These are phyloP conservation scores for Pristionchus maxplancki DNA, from an alignment of 2,888 invertebrate genomes.

Conservation along the genomic window DNA sequence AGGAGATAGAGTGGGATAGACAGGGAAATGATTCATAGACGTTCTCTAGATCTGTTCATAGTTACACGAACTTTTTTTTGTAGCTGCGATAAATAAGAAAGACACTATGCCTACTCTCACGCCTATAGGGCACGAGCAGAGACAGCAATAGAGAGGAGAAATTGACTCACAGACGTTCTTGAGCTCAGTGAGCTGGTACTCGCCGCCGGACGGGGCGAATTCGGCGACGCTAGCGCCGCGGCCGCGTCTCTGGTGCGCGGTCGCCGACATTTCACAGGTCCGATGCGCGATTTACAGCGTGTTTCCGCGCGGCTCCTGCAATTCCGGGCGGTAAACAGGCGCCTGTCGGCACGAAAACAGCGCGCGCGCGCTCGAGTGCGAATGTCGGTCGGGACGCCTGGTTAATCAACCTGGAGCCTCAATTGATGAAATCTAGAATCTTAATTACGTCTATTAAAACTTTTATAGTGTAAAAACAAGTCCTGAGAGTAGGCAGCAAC, in stretches of 20 bases:
- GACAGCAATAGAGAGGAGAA: background rate
- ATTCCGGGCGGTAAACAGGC: background rate
- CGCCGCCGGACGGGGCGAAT: background rate
- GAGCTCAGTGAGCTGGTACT: conserved; percentile 50
- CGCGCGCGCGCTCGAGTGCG: background rate
- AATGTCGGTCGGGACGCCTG: background rate
- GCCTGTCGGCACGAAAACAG: background rate
- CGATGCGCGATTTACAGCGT: background rate
- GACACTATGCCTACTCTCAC: too few relatives aligned
- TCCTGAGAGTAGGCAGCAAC: background rate
- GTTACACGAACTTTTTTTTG: too few relatives aligned
- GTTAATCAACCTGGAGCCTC: too few relatives aligned
- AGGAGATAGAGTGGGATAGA: too few relatives aligned
- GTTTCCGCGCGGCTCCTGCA: background rate
- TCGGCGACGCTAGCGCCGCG: background rate
- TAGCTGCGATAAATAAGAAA: too few relatives aligned
- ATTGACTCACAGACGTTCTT: conserved; percentile 48
- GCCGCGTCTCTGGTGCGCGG: background rate
- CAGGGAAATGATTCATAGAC: too few relatives aligned
- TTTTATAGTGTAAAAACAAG: background rate
- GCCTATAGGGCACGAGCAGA: too few relatives aligned
- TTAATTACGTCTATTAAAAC: background rate
- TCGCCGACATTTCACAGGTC: background rate
- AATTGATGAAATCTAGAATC: background rate
- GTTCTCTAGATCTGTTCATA: too few relatives aligned